Percentiles rank a stretch among this genome's conserved stretches.
These are phyloP conservation scores for Brevimyrus niger DNA, from an alignment of 2,113 vertebrate genomes.

Conservation along the genomic window DNA sequence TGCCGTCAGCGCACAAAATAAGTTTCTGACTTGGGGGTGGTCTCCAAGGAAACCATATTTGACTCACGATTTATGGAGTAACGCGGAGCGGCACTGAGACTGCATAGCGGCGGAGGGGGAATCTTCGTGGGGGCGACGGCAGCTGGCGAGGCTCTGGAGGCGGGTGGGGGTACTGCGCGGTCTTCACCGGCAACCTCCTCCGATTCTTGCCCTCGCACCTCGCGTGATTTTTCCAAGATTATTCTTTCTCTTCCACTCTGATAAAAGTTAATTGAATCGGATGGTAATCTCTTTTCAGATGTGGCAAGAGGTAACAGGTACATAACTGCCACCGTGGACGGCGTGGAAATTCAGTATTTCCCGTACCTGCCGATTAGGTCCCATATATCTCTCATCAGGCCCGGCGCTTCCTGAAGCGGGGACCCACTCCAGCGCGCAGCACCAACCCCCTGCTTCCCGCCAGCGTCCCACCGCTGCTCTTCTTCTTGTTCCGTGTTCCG, in stretches of 20 bases:
- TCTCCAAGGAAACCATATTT: conserved; percentile 9
- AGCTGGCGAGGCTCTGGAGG: not conserved
- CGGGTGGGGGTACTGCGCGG: not conserved
- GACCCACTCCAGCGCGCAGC: conserved; percentile 42
- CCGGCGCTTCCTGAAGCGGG: conserved; percentile 32
- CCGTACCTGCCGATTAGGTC: conserved; percentile 43
- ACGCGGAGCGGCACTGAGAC: not conserved
- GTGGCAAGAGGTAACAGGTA: conserved; percentile 39
- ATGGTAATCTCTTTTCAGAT: conserved; percentile 43
- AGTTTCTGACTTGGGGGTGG: conserved; percentile 1
- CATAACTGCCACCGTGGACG: conserved; percentile 36
- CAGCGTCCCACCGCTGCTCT: conserved; percentile 29
- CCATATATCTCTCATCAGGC: conserved; percentile 48
- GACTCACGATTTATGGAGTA: not conserved
- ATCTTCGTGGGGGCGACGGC: not conserved
- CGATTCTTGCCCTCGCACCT: conserved; percentile 16
- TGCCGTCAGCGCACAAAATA: not conserved
- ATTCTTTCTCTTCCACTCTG: conserved; percentile 9
- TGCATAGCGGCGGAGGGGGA: not conserved
- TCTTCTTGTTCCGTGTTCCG: conserved; percentile 2
- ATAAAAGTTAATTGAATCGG: conserved; percentile 42
- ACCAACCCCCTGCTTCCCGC: conserved; percentile 37
- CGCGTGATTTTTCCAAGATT: conserved; percentile 1
- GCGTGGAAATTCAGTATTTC: conserved; percentile 40
- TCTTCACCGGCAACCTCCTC: conserved; percentile 8